Conservation (phyloP, 2,888 invertebrate species). For the Cyclophora albipunctata region DNA sequence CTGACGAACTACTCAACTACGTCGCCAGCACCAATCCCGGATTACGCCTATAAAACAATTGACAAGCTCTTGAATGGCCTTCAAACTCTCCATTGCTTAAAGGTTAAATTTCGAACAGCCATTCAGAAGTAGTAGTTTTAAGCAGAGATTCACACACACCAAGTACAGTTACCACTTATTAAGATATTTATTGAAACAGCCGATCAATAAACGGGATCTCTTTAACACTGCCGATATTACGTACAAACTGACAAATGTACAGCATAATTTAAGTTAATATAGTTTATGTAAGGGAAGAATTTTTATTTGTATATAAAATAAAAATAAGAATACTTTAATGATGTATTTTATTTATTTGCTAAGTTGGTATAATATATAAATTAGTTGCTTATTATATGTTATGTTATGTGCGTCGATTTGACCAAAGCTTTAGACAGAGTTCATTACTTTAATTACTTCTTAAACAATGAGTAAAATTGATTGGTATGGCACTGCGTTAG, state of each 20-base stretch:
- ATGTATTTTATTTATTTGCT: slow-evolving; percentile 16
- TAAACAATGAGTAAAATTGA: no score
- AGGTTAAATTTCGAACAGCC: slow-evolving; percentile 3
- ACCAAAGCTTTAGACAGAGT: no score
- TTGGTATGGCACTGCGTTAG: no score
- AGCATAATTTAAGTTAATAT: slow-evolving; percentile 62
- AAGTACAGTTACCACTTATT: neutral
- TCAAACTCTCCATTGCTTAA: neutral
- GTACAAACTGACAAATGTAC: slow-evolving; percentile 51
- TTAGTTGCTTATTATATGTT: no score
- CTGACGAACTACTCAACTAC: slow-evolving; percentile 90
- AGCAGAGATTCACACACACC: no score
- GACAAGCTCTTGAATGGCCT: slow-evolving; percentile 56
- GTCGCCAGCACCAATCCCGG: slow-evolving; percentile 89
- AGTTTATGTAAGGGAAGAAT: slow-evolving; percentile 59
- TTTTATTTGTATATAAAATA: slow-evolving; percentile 70
- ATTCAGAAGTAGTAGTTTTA: neutral
- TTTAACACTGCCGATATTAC: slow-evolving; percentile 49
- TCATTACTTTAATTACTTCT: no score
- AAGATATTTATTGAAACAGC: no score
- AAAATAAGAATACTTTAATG: slow-evolving; percentile 29
- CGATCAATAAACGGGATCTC: slow-evolving; percentile 31
- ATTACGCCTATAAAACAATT: slow-evolving; percentile 74
- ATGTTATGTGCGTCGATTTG: no score
- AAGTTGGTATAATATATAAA: no score